Evolutionary conservation across 1,140 invertebrate species (phyloP), one percentile per base, ranked within the genome.

Genomic region (Lanistes nyassanus): DNA sequence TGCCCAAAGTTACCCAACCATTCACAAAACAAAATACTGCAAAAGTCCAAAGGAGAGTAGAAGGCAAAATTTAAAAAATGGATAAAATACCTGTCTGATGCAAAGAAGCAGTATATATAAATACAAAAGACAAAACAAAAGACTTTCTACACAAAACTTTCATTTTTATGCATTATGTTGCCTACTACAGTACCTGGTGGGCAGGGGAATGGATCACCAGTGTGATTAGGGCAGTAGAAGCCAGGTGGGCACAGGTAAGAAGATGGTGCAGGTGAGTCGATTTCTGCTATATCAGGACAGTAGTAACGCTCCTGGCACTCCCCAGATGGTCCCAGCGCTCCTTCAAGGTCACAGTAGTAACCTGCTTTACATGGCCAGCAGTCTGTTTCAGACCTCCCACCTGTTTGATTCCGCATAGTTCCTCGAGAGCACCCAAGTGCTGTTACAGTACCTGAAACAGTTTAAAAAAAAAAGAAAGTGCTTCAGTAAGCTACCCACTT

Each of bases 291-390:
- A 47, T 83, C 81, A 29, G 86, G 85, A 62, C 86, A 87, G 76
- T 87, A 87, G 70, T 85, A 87, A 23, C 85, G 42, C 53, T 77
- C 78, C 26, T 70, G 60, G 80, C 86, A 87, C 21, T 74, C 47
- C 16, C 85, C 87, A 7, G 85, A 73, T 1, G 82, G 80, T 9
- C 51, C 74, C 31, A 80, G 78, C 13, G 77, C 34, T 42, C 74
- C 85, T 29, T 76, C 65, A 16, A 53, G 39, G 56, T 76, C 80
- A 76, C 87, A 88, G 78, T 85, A 87, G 55, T 80, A 76, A 6
- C 87, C 87, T 16, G 81, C 79, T 11, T 80, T 73, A 75, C 87
- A 88, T 1, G 84, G 80, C 72, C 76, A 81, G 71, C 86, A 87
- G 73, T 86, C 84, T 29, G 51, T 26, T 23, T 74, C 75, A 34